Percentiles rank a stretch among this genome's conserved stretches.
phyloP scores from a whole-genome alignment of 2,888 invertebrate genomes.

The Conomelus anceps region DNA sequence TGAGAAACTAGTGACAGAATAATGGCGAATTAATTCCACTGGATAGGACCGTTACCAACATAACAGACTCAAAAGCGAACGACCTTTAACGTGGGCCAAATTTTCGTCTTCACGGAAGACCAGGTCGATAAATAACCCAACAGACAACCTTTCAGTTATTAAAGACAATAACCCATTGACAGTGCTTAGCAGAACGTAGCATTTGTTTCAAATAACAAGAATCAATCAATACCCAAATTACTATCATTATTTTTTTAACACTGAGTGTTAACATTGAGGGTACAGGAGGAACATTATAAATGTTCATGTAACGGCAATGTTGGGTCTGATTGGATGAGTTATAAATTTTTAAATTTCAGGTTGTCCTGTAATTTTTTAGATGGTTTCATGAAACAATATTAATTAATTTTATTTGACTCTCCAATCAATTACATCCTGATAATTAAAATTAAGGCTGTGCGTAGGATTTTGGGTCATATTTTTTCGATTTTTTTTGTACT shows the following conservation, averaged over 20 bases:
- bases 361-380: background rate
- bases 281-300: too few relatives aligned
- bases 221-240: background rate
- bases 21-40: background rate
- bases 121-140: background rate
- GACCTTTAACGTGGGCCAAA: background rate
- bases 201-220: background rate
- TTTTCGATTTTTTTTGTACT: too few relatives aligned
- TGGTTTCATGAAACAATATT: background rate
- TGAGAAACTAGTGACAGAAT: background rate
- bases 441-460: too few relatives aligned
- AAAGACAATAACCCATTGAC: background rate
- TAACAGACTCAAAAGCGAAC: too few relatives aligned
- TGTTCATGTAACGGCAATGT: background rate
- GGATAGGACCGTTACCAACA: background rate
- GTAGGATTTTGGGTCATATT: too few relatives aligned
- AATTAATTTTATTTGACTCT: background rate
- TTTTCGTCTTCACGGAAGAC: background rate
- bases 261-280: background rate
- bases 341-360: background rate
- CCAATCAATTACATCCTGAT: background rate
- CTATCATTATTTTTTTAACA: background rate
- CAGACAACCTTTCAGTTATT: background rate
- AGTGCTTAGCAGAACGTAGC: background rate
- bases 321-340: background rate